Evolutionary conservation across 1,140 invertebrate species (phyloP).

Genomic region (Drosophila guanche): DNA sequence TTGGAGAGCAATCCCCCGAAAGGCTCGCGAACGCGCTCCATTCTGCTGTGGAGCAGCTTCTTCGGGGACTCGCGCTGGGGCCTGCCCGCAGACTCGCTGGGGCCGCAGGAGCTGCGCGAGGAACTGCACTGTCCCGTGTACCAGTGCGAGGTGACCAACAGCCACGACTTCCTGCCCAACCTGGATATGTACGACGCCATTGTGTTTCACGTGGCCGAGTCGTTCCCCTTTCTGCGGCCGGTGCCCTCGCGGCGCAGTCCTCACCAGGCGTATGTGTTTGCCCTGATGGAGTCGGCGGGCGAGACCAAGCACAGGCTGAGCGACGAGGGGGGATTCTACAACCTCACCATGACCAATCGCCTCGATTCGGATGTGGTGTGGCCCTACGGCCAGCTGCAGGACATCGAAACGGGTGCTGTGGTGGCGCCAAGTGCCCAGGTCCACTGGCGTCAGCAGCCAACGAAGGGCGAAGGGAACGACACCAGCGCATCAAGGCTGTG

Average conservation of each 20-base stretch:
- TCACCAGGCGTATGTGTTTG: conserved; percentile 68
- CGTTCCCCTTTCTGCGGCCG: conserved; percentile 37
- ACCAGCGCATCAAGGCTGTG: conserved; percentile 63
- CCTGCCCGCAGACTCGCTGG: conserved; percentile 56
- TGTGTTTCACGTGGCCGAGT: conserved; percentile 80
- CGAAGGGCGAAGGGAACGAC: conserved; percentile 41
- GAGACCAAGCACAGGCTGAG: conserved; percentile 68
- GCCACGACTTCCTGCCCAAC: conserved; percentile 55
- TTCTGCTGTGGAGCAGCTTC: conserved; percentile 74
- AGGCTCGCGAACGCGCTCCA: conserved; percentile 30
- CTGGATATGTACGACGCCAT: conserved; percentile 83
- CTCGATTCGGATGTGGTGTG: conserved; percentile 87
- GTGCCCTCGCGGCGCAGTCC: conserved; percentile 32
- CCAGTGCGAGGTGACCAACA: conserved; percentile 69
- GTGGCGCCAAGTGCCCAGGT: conserved; percentile 55
- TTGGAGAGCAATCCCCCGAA: conserved; percentile 7
- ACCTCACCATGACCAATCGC: conserved; percentile 87
- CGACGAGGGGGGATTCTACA: conserved; percentile 82
- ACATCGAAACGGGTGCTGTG: conserved; percentile 50
- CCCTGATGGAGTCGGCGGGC: conserved; percentile 74
- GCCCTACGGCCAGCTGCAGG: conserved; percentile 85
- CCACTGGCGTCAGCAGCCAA: conserved; percentile 49
- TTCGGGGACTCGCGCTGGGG: conserved; percentile 70
- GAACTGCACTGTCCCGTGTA: conserved; percentile 58
- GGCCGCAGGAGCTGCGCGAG: conserved; percentile 59